These are phyloP conservation scores for Rhingia campestris DNA, from an alignment of 2,888 invertebrate genomes.

Conservation along the genomic window DNA sequence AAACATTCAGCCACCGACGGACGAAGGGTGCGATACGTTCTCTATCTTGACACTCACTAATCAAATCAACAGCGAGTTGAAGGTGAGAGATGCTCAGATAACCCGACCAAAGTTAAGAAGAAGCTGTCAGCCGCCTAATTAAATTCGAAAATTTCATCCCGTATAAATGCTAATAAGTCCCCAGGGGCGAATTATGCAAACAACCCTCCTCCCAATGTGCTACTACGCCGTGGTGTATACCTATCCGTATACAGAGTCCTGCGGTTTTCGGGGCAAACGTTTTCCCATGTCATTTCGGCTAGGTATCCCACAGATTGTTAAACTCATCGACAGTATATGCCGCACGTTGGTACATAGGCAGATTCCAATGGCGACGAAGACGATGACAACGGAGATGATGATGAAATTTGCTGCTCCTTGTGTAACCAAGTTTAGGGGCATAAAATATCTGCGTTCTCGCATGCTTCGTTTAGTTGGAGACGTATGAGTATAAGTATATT, in stretches of 20 bases:
- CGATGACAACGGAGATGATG: conserved; percentile 18
- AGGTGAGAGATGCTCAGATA: conserved; percentile 36
- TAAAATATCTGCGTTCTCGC: conserved; percentile 38
- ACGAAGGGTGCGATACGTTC: conserved; percentile 4
- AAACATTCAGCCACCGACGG: conserved; percentile 19
- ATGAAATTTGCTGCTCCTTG: conserved; percentile 60
- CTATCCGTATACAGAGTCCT: conserved; percentile 36
- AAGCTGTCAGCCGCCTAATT: conserved; percentile 72
- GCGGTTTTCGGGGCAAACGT: conserved; percentile 66
- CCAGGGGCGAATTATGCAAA: conserved; percentile 68
- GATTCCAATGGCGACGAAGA: conserved; percentile 13
- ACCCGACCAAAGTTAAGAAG: conserved; percentile 52
- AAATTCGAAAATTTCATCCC: conserved; percentile 72
- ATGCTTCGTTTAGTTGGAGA: conserved; percentile 19
- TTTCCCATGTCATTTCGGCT: conserved; percentile 65
- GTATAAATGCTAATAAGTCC: conserved; percentile 72
- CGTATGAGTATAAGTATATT: neutral
- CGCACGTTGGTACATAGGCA: conserved; percentile 11
- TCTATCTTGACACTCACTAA: conserved; percentile 47
- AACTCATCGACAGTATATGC: conserved; percentile 27
- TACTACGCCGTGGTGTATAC: neutral
- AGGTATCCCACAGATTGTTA: conserved; percentile 67
- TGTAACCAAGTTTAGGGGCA: conserved; percentile 27
- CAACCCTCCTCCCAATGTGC: conserved; percentile 60
- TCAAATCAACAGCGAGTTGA: conserved; percentile 67